A percentile compares a stretch with the other conserved stretches of the same genome.
Evolutionary conservation across 1,140 invertebrate genomes (phyloP).

Genomic region (Coelopa frigida): DNA sequence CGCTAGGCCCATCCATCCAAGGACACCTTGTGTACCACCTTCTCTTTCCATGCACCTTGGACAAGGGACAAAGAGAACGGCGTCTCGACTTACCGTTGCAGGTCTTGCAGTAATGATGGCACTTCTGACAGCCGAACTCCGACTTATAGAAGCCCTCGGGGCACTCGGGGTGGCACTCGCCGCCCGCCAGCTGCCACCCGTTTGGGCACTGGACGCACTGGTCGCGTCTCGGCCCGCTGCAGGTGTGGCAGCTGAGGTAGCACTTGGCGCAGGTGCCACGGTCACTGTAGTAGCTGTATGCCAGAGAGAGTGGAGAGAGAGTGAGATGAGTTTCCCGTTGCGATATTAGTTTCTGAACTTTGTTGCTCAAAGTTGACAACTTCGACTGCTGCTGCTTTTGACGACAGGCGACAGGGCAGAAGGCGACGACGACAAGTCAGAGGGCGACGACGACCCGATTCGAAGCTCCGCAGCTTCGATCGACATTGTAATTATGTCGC

Average conservation of each 20-base stretch:
- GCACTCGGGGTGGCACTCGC: constrained; percentile 75
- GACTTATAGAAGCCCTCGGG: constrained; percentile 76
- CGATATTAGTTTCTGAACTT: too few species aligned
- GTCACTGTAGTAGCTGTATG: constrained; percentile 70
- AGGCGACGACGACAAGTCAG: too few species aligned
- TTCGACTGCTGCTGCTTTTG: too few species aligned
- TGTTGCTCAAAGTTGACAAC: too few species aligned
- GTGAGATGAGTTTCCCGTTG: too few species aligned
- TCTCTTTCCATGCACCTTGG: too few species aligned
- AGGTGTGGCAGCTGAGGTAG: constrained; percentile 75
- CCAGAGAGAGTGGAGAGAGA: background rate
- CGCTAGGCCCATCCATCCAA: too few species aligned
- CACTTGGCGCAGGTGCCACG: constrained; percentile 72
- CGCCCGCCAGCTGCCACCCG: constrained; percentile 68
- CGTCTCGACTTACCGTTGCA: constrained; percentile 56
- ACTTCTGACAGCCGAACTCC: constrained; percentile 71
- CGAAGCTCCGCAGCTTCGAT: too few species aligned
- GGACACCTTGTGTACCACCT: too few species aligned
- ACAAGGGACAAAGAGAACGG: background rate
- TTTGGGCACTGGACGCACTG: constrained; percentile 75
- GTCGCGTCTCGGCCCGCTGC: constrained; percentile 67
- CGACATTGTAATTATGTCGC: too few species aligned
- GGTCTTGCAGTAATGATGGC: constrained; percentile 74
- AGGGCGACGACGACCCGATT: too few species aligned
- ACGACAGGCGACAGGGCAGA: too few species aligned